Conservation (phyloP, 1,140 invertebrate species). For the Brachionus angularis region DNA sequence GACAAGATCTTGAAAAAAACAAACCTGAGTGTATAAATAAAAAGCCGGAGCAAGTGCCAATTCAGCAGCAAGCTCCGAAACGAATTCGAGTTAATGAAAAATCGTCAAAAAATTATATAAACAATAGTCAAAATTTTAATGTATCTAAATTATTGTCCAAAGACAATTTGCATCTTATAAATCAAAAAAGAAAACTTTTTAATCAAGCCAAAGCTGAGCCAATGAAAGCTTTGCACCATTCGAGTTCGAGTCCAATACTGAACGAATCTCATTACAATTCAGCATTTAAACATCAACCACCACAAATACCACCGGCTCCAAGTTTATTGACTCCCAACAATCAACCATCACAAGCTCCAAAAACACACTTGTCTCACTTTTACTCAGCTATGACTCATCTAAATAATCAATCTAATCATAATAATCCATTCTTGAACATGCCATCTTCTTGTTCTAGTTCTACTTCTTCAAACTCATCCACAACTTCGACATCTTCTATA, state of each 20-base stretch:
- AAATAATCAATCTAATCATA: too few relatives aligned
- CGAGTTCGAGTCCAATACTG: neutral
- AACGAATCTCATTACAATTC: too few relatives aligned
- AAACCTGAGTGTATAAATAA: neutral
- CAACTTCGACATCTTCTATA: neutral
- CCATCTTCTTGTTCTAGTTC: too few relatives aligned
- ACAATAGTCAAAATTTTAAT: slow-evolving; percentile 40
- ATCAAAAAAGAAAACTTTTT: neutral
- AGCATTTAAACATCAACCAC: too few relatives aligned
- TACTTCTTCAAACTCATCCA: neutral
- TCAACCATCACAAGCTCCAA: too few relatives aligned
- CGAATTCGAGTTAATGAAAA: slow-evolving; percentile 22
- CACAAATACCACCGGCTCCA: too few relatives aligned
- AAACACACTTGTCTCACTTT: neutral
- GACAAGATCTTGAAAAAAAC: neutral
- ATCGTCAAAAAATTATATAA: neutral
- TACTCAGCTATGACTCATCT: slow-evolving; percentile 4
- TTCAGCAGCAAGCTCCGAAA: neutral
- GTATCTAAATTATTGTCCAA: slow-evolving; percentile 24
- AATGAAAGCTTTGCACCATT: neutral
- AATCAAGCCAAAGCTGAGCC: neutral
- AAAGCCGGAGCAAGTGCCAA: neutral
- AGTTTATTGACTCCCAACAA: too few relatives aligned
- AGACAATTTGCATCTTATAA: neutral
- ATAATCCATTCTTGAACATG: too few relatives aligned